Conservation (phyloP, 2,797 vertebrate species). For the Scolopax rusticola region DNA sequence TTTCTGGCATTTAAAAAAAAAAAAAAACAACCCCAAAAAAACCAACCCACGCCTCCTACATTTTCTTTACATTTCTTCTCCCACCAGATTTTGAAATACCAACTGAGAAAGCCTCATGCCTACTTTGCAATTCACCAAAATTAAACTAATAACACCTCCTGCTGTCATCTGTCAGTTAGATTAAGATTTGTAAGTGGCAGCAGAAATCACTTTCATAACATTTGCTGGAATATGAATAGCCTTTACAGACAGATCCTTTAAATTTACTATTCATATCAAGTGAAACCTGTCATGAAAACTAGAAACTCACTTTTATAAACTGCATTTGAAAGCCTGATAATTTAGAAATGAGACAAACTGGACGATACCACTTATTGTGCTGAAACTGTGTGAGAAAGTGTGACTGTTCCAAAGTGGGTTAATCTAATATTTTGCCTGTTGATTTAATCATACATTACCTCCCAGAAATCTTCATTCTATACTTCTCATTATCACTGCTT, state of each 20-base stretch:
- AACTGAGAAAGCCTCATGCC: neutral
- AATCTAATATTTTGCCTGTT: neutral
- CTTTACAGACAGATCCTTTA: conserved; percentile 28
- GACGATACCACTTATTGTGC: neutral
- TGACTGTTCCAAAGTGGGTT: neutral
- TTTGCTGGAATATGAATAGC: conserved; percentile 45
- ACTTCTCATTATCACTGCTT: neutral
- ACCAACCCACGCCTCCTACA: neutral
- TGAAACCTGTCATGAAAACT: conserved; percentile 13
- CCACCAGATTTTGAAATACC: conserved; percentile 9
- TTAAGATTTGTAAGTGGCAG: conserved; percentile 37
- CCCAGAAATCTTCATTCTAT: neutral
- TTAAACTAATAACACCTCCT: conserved; percentile 60
- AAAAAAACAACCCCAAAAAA: neutral
- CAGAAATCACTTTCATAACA: conserved; percentile 46
- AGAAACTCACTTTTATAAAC: neutral
- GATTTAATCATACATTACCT: neutral
- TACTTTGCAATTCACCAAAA: conserved; percentile 41
- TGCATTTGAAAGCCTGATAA: neutral
- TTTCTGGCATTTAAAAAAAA: neutral
- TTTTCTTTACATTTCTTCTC: conserved; percentile 50
- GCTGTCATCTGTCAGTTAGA: conserved; percentile 61
- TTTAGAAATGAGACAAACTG: neutral
- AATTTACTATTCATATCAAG: neutral
- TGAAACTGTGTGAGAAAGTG: neutral